Base-by-base conservation (phyloP, 1,140 invertebrate genomes). In the Sminthurides bifidus region DNA sequence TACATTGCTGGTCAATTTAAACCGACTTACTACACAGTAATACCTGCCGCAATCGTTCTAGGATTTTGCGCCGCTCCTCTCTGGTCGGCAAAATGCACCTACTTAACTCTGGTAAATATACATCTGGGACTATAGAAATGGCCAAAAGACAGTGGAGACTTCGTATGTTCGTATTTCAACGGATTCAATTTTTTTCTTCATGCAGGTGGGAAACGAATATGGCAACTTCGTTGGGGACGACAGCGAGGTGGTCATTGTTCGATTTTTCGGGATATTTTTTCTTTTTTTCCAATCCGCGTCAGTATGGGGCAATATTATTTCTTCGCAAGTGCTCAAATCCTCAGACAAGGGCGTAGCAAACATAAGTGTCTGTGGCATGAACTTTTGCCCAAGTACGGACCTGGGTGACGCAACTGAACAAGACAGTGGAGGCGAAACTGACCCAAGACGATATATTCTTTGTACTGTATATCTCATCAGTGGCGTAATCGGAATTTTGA, bases 181-280 rank as follows among this genome's bases (percentile, higher is more conserved):
- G n/a, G n/a, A n/a, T n/a, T n/a, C n/a, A n/a, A n/a, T n/a, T n/a
- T n/a, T n/a, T n/a, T n/a, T n/a, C n/a, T n/a, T n/a, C n/a, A n/a
- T n/a, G n/a, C 14, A 51, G 71, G 83, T 84, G 5, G 90, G 87
- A 19, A 84, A 86, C 38, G 83, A 92, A 58, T 89, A 89, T 72
- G 86, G 86, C 3, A 87, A 88, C 67, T 73, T 90, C 37, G 87
- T 85, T 14, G 87, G 89, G 59, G 84, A 92, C 66, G 77, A 84
- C 0, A 81, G 85, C 5, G 89, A 94, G 69, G 85, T 84, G 5
- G 87, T 94, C 60, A 87, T 96, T 51, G 88, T 92, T 35, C 72
- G 88, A 63, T 96, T 96, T 78, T 98, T 97, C 72, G 93, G 93
- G 23, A 88, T 95, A 76, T 98, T 98, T 80, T 97, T 97, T 75